Evolutionary conservation across 2,113 vertebrate species (phyloP), one percentile per base, ranked within the genome.

Genomic region (Zeus faber): DNA sequence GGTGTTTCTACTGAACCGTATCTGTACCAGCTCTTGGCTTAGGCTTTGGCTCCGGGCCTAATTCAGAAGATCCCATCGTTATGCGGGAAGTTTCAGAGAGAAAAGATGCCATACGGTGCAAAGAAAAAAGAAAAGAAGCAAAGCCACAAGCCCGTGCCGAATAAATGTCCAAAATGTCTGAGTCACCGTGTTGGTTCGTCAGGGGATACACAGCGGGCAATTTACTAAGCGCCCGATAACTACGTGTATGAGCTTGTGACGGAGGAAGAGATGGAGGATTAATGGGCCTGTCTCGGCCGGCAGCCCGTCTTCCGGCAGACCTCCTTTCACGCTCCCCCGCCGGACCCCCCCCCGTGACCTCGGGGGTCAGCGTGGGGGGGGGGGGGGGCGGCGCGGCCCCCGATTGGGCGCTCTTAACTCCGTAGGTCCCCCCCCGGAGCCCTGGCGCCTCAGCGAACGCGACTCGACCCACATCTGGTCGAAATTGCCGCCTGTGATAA

Each of bases 311-410:
- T 51, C 52, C 54, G 62, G 74, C 64, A 72, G 76, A 79, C 79
- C 70, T 72, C 63, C 67, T 59, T 73, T 70, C 65, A 66, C 55
- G 57, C 59, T 22, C 27, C 52, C 33, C n/a, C n/a, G n/a, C n/a
- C n/a, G n/a, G 62, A 74, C 70, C 58, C 54, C 54, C 74, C 49
- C 25, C n/a, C n/a, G n/a, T 75, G 80, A 82, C 76, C 80, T 41
- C 5, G 40, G 2, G 62, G 74, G 69, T 74, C 65, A 41, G 58
- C 58, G n/a, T n/a, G n/a, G n/a, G n/a, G n/a, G n/a, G n/a, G 51
- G 66, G 67, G 70, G 66, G 67, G 41, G 64, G 9, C 8, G 7
- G 65, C 58, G 31, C 37, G 2, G 5, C n/a, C 61, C 33, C 44
- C 25, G 62, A 74, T 71, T 64, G 73, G 65, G 59, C 49, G 60